These are phyloP conservation scores for Chondrosia reniformis DNA, from an alignment of 37 sponge, comb jelly and placozoan genomes.

Conservation along the genomic window DNA sequence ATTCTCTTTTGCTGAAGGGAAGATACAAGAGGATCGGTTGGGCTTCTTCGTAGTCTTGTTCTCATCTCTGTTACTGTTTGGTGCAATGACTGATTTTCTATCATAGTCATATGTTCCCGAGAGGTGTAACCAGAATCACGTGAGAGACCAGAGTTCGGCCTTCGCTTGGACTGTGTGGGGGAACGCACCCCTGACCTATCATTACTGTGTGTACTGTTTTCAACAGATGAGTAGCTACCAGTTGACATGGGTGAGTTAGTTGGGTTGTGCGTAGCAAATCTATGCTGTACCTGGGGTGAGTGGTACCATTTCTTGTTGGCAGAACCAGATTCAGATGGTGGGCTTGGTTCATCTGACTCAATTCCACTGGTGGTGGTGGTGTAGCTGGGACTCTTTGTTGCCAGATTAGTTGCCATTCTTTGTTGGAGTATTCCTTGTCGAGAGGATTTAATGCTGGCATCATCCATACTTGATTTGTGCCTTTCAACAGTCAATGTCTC, in stretches of 20 bases:
- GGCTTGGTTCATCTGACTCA: background rate
- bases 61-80: background rate
- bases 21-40: background rate
- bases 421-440: background rate
- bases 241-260: background rate
- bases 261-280: too few relatives aligned
- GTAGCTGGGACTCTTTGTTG: background rate
- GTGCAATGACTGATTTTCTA: background rate
- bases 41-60: background rate
- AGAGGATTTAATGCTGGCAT: background rate
- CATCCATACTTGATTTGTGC: background rate
- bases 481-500: background rate
- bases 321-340: background rate
- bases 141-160: conserved; percentile 12
- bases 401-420: background rate
- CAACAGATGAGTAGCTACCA: background rate
- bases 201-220: background rate
- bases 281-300: conserved; percentile 1
- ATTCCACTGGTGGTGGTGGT: background rate
- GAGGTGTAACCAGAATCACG: conserved; percentile 20
- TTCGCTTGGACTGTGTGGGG: background rate
- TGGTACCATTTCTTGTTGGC: conserved; percentile 5
- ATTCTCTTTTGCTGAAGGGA: background rate
- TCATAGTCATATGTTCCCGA: background rate
- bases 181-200: background rate